A percentile compares a stretch with the other conserved stretches of the same genome.
Evolutionary conservation across 2,888 invertebrate genomes (phyloP).

Genomic region (Artemia sinica): DNA sequence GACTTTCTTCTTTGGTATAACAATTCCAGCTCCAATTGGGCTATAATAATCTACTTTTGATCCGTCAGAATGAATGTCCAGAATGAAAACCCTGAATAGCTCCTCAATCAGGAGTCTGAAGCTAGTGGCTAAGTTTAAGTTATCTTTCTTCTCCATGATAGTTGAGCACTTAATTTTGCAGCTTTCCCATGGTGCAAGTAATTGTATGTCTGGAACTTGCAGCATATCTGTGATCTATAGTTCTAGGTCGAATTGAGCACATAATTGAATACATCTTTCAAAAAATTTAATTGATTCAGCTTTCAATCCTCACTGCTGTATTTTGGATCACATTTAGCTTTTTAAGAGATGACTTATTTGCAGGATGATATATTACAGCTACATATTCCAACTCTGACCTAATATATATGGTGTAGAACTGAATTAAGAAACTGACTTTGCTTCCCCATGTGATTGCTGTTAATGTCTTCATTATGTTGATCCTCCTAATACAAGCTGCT

Average conservation of each 20-base stretch:
- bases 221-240: not conserved
- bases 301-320: not conserved
- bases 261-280: no score
- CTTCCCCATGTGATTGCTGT: no score
- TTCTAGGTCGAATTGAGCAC: not conserved
- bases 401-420: no score
- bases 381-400: no score
- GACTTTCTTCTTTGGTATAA: not conserved
- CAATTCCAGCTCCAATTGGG: not conserved
- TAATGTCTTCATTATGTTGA: no score
- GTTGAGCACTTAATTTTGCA: not conserved
- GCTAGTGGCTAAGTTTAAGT: not conserved
- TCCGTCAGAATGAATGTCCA: not conserved
- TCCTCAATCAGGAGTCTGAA: not conserved
- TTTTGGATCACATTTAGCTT: no score
- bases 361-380: no score
- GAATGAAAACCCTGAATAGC: not conserved
- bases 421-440: no score
- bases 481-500: no score
- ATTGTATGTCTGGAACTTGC: not conserved
- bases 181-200: not conserved
- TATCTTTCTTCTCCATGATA: not conserved
- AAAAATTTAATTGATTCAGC: not conserved
- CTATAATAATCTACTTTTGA: not conserved
- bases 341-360: no score